These are phyloP conservation scores for Aplodontia rufa DNA, from an alignment of 2,113 vertebrate species.

Conservation along the genomic window DNA sequence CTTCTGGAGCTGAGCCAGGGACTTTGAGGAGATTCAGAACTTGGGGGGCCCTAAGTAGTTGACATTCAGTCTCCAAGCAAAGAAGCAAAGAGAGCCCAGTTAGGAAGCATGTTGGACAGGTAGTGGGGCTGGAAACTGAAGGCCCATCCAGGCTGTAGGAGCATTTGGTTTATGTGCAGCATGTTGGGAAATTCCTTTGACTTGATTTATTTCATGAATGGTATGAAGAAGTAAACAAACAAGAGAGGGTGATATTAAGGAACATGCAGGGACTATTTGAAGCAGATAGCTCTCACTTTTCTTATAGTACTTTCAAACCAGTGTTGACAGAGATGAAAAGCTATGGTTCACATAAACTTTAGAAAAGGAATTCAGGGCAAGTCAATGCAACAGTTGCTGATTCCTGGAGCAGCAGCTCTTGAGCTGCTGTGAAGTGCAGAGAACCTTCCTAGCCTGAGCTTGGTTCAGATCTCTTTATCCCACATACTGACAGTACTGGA, in stretches of 20 bases:
- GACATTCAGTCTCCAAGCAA: neutral
- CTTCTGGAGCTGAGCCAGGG: neutral
- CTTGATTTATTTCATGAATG: neutral
- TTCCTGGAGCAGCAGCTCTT: neutral
- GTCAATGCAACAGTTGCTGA: neutral
- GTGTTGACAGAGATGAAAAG: neutral
- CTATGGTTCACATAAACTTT: too few species aligned
- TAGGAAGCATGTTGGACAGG: neutral
- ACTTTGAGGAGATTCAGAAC: neutral
- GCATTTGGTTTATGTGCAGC: neutral
- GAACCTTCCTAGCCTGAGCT: rapidly evolving
- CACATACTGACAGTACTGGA: rapidly evolving
- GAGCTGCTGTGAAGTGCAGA: rapidly evolving
- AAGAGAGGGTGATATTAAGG: neutral
- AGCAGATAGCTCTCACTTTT: neutral
- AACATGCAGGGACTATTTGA: neutral
- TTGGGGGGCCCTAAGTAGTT: neutral
- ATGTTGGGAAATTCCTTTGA: neutral
- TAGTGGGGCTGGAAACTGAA: neutral
- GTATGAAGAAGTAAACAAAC: neutral
- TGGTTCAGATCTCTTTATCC: neutral
- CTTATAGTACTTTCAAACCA: neutral
- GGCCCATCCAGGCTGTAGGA: neutral
- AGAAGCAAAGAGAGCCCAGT: neutral
- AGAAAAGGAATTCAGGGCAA: neutral